Conservation (phyloP, 2,888 invertebrate species). For the Ichneumon xanthorius region DNA sequence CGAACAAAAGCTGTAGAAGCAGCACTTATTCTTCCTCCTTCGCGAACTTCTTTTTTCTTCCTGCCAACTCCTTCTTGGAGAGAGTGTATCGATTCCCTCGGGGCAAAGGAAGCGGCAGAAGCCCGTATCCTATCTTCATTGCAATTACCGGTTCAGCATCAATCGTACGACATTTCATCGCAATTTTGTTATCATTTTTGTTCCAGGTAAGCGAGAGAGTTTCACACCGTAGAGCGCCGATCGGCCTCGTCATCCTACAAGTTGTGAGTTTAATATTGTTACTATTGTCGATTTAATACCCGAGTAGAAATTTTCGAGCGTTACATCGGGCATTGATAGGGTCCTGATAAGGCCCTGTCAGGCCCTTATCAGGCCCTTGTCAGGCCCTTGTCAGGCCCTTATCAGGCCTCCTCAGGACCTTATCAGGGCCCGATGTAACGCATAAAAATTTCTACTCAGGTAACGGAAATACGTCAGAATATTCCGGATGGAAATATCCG, state of each 20-base stretch:
- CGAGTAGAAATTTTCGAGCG: no score
- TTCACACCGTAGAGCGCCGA: neutral
- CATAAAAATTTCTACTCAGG: no score
- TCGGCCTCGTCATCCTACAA: neutral
- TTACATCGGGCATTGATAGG: no score
- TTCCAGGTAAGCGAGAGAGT: constrained; percentile 64
- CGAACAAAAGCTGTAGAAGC: constrained; percentile 16
- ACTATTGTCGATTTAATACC: neutral
- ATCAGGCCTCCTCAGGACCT: no score
- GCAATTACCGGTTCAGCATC: constrained; percentile 35
- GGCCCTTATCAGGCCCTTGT: no score
- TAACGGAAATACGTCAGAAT: no score
- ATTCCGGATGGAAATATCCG: no score
- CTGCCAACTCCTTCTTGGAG: neutral
- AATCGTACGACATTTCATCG: constrained; percentile 40
- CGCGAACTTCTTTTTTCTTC: constrained; percentile 46
- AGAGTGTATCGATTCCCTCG: constrained; percentile 41
- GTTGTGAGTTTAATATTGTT: neutral
- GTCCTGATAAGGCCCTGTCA: no score
- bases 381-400: no score
- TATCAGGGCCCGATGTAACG: no score
- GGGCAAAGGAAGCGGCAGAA: constrained; percentile 63
- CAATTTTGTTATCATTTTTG: constrained; percentile 47
- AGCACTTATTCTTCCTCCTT: constrained; percentile 50
- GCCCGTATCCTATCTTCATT: neutral